These are phyloP conservation scores for Calosoma granatense DNA, from an alignment of 1,140 invertebrate species.

Conservation along the genomic window DNA sequence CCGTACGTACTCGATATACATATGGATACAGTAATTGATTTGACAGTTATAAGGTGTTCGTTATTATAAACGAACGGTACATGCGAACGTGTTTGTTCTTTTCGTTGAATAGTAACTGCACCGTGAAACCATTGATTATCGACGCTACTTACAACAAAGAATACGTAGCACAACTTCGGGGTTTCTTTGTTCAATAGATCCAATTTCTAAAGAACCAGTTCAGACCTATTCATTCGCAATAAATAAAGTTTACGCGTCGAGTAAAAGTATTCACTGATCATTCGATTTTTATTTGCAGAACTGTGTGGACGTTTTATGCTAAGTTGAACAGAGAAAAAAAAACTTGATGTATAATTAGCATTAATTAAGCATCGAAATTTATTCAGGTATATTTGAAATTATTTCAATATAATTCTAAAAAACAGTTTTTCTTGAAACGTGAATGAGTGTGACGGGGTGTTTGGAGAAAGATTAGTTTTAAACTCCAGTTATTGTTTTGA, in stretches of 20 bases:
- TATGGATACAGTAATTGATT: neutral
- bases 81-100: too few relatives aligned
- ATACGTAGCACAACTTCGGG: neutral
- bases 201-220: neutral
- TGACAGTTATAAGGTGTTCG: neutral
- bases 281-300: neutral
- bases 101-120: neutral
- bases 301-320: too few relatives aligned
- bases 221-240: neutral
- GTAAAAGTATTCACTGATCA: neutral
- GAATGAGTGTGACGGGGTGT: too few relatives aligned
- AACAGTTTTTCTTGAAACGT: too few relatives aligned
- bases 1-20: too few relatives aligned
- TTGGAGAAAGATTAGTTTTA: too few relatives aligned
- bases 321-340: too few relatives aligned
- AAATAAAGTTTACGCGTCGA: neutral
- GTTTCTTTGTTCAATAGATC: neutral
- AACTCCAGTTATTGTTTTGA: slow-evolving; percentile 14
- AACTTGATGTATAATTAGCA: too few relatives aligned
- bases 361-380: too few relatives aligned
- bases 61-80: neutral
- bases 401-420: too few relatives aligned
- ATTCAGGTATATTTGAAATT: too few relatives aligned
- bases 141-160: neutral
- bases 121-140: neutral